A percentile compares a stretch with the other conserved stretches of the same genome.
Evolutionary conservation across 1,140 invertebrate genomes (phyloP).

Genomic region (Drosophila equinoxialis): DNA sequence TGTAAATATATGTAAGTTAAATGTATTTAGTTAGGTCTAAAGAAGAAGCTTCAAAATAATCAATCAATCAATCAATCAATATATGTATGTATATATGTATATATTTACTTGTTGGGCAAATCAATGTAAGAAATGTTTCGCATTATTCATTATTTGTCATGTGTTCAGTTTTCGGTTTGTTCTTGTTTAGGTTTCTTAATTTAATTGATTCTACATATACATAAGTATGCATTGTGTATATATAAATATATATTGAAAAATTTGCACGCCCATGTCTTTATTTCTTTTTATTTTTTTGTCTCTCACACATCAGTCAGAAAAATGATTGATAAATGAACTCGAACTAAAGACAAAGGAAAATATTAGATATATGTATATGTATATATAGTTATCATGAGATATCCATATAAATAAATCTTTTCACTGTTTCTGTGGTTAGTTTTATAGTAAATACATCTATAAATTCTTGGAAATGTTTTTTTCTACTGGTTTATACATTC

Average conservation of each 20-base stretch:
- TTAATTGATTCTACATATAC: constrained; percentile 14
- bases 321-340: constrained; percentile 5
- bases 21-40: constrained; percentile 12
- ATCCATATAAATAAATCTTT: constrained; percentile 26
- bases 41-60: constrained; percentile 17
- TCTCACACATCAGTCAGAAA: constrained; percentile 12
- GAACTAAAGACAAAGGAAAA: neutral
- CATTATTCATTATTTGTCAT: constrained; percentile 78
- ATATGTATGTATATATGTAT: constrained; percentile 5
- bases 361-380: constrained; percentile 23
- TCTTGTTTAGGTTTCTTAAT: constrained; percentile 24
- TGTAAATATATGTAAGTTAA: constrained; percentile 20
- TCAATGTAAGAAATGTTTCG: constrained; percentile 57
- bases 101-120: constrained; percentile 38
- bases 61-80: neutral
- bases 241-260: constrained; percentile 35
- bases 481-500: constrained; percentile 76
- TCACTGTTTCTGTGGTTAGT: constrained; percentile 39
- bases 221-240: constrained; percentile 2
- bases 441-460: constrained; percentile 67
- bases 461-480: constrained; percentile 70
- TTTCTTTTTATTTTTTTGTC: neutral
- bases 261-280: constrained; percentile 3
- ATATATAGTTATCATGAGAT: constrained; percentile 15
- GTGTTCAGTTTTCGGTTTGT: constrained; percentile 59